These are phyloP conservation scores for Leptocoma aspasia DNA, from an alignment of 2,113 vertebrate species.

Conservation along the genomic window DNA sequence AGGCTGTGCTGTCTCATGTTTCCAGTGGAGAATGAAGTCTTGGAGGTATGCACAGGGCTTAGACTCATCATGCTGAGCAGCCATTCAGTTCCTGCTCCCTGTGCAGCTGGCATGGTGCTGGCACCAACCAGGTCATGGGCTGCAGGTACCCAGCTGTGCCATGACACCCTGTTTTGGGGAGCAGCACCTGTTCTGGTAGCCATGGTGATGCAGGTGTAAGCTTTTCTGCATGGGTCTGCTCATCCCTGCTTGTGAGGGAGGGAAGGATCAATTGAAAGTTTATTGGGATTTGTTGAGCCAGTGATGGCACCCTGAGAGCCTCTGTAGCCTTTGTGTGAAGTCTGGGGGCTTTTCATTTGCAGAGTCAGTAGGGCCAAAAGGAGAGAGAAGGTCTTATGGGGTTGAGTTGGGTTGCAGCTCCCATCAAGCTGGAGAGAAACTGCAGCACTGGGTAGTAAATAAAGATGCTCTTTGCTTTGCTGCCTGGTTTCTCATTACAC, in stretches of 20 bases:
- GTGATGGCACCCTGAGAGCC: background rate
- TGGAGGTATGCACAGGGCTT: background rate
- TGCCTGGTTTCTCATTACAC: conserved; percentile 15
- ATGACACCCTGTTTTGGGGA: background rate
- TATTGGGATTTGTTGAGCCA: rapidly evolving
- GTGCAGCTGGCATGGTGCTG: background rate
- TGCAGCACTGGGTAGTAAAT: conserved; percentile 25
- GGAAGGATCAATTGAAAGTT: background rate
- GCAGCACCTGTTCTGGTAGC: background rate
- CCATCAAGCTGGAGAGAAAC: background rate
- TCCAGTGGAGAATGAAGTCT: background rate
- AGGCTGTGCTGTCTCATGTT: background rate
- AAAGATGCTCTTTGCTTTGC: conserved; percentile 37
- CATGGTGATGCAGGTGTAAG: rapidly evolving
- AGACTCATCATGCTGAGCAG: background rate
- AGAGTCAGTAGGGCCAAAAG: background rate
- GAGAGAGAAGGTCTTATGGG: background rate
- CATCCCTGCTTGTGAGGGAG: background rate
- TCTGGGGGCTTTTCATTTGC: background rate
- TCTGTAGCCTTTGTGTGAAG: background rate
- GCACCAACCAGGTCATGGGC: rapidly evolving
- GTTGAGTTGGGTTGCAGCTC: background rate
- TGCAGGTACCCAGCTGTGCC: background rate
- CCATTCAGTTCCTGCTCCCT: background rate
- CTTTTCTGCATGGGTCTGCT: background rate